A percentile compares a stretch with the other conserved stretches of the same genome.
Conservation (phyloP, 2,888 invertebrate species). For the Pandemis cinnamomeana region DNA sequence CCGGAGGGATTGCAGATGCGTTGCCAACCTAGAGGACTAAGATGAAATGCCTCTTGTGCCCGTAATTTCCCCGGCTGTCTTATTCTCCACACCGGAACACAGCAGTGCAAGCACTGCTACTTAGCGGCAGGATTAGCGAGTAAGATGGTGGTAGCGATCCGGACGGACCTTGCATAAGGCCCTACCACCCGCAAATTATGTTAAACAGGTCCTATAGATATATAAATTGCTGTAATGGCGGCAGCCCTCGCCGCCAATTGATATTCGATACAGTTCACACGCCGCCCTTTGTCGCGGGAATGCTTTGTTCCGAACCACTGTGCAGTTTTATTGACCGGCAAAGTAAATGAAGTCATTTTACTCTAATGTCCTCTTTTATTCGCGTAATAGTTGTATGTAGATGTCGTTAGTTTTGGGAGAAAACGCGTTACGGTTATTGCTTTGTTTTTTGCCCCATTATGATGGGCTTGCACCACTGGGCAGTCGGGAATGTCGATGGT, state of each 20-base stretch:
- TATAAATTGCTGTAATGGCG: constrained; percentile 2
- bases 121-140: no score
- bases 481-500: not conserved
- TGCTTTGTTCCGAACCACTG: constrained; percentile 63
- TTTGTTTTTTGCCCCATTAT: constrained; percentile 21
- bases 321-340: constrained; percentile 70
- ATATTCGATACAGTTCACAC: constrained; percentile 82
- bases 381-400: constrained; percentile 31
- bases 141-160: no score
- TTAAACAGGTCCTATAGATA: not conserved
- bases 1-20: no score
- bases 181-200: no score
- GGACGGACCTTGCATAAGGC: no score
- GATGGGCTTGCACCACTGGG: constrained; percentile 6
- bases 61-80: no score
- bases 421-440: constrained; percentile 17
- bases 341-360: constrained; percentile 65
- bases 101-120: no score
- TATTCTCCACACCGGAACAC: no score
- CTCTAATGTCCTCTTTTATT: constrained; percentile 45
- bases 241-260: constrained; percentile 60
- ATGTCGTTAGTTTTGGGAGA: constrained; percentile 29
- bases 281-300: constrained; percentile 75
- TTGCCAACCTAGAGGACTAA: no score
- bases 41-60: no score